Evolutionary conservation across 2,888 invertebrate species (phyloP), one percentile per base, ranked within the genome.

Genomic region (Andrena trimmerana): DNA sequence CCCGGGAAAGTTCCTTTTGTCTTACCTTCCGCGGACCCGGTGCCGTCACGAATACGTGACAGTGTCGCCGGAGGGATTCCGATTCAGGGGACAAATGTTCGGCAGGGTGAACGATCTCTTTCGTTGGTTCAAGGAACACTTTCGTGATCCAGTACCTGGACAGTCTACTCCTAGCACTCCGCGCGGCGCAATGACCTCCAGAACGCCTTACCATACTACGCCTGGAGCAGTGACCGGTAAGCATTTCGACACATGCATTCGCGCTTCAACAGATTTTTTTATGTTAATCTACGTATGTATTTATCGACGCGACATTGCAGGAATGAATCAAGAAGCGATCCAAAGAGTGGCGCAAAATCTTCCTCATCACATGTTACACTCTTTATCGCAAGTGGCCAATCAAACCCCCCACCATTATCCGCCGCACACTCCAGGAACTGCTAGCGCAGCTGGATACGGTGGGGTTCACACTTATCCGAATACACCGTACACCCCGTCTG

Each of bases 61-160:
- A 0, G 97, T 99, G 0, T 97, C 97, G 3, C 98, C 99, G 0
- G 98, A 99, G 87, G 99, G 99, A 1, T 97, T 98, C 93, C 96
- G 97, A 73, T 99, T 98, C 94, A 95, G 99, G 29, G 97, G 97
- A 85, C 97, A 98, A 91, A 96, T 97, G 93, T 99, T 99, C 94
- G 97, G 97, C 88, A 97, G 97, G 0, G 95, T 99, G 1, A 96
- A 96, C 62, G 95, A 96, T 13, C 93, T 99, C 77, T 96, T 99
- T 90, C 97, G 97, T 83, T 99, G 99, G 99, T 99, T 99, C 94
- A 99, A 99, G 93, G 98, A 98, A 94, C 99, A 99, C 94, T 99
- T 98, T 95, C 95, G 98, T 85, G 99, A 99, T 91, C 98, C 99
- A 0, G 95, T 97, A 63, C 97, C 97, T 0, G 95, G 95, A 8